Evolutionary conservation across 2,888 invertebrate species (phyloP).

Genomic region (Drosophila stalkeri): DNA sequence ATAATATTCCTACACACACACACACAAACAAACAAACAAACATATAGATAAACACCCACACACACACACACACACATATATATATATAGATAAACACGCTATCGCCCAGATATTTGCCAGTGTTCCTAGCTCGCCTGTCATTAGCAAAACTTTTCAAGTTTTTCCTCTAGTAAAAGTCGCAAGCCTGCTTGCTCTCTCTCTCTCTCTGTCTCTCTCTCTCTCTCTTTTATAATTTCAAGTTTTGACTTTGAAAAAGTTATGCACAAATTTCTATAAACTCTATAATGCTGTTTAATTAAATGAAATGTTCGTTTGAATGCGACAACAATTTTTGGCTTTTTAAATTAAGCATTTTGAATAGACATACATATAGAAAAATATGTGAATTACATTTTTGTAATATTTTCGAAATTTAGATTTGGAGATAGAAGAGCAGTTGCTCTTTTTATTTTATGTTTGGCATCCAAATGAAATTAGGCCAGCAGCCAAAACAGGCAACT

Average conservation of each 20-base stretch:
- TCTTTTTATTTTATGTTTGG: not conserved
- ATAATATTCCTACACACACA: slow-evolving; percentile 2
- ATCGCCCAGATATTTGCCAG: slow-evolving; percentile 9
- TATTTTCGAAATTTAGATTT: not conserved
- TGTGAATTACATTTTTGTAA: not conserved
- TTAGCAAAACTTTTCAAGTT: slow-evolving; percentile 31
- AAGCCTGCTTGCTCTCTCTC: not conserved
- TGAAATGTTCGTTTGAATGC: not conserved
- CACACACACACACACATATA: not conserved
- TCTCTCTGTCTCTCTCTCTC: not conserved
- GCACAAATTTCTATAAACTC: not conserved
- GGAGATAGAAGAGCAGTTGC: not conserved
- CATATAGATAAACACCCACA: slow-evolving; percentile 15
- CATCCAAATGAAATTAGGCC: not conserved
- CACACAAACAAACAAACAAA: not conserved
- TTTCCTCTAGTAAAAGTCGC: slow-evolving; percentile 11
- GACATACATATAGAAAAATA: not conserved
- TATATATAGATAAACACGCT: slow-evolving; percentile 20
- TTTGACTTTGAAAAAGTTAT: slow-evolving; percentile 7
- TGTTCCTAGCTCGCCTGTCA: slow-evolving; percentile 24
- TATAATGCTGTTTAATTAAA: slow-evolving; percentile 7
- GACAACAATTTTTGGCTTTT: not conserved
- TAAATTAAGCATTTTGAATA: not conserved
- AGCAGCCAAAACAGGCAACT: not conserved
- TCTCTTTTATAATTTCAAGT: not conserved